phyloP scores from a whole-genome alignment of 2,113 vertebrate species.

The Bos javanicus region DNA sequence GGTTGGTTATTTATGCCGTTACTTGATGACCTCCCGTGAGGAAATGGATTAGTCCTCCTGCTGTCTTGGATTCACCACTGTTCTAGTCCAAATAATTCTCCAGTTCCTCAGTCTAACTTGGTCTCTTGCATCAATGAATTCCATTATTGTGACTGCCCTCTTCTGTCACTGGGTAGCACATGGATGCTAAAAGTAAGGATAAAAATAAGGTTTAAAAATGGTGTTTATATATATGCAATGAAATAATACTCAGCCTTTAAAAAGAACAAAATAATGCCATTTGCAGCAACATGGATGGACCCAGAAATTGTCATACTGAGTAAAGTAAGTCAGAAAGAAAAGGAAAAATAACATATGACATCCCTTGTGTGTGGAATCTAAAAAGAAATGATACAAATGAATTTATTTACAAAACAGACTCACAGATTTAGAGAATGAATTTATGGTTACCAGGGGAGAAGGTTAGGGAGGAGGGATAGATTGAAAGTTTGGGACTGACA shows the following conservation, averaged over 20 bases:
- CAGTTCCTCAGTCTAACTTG: neutral
- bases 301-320: neutral
- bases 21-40: neutral
- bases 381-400: neutral
- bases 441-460: neutral
- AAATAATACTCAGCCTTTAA: neutral
- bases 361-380: neutral
- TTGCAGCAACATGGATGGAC: neutral
- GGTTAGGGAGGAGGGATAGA: neutral
- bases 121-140: neutral
- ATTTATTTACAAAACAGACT: neutral
- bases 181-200: neutral
- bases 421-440: neutral
- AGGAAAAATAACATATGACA: neutral
- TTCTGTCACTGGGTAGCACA: neutral
- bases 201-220: constrained; percentile 10
- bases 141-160: neutral
- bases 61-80: neutral
- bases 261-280: neutral
- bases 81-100: neutral
- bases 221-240: neutral
- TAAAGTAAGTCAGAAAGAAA: neutral
- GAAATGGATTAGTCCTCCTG: neutral
- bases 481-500: neutral
- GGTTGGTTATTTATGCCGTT: neutral